Evolutionary conservation across 2,888 invertebrate species (phyloP).

Genomic region (Chelonus formosanus): DNA sequence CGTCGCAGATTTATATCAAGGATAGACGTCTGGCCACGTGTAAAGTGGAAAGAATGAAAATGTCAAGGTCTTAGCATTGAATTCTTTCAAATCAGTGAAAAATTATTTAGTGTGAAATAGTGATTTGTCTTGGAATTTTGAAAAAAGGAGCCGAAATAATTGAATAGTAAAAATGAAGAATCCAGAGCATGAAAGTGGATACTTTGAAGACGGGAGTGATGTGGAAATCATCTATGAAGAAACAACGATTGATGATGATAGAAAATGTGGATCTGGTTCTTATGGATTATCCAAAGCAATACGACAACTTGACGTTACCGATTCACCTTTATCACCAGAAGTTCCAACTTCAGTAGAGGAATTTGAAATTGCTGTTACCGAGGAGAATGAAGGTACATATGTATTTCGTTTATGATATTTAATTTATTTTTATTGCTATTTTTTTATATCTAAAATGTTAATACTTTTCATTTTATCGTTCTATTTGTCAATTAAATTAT

Average conservation of each 20-base stretch:
- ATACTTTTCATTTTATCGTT: too few species aligned
- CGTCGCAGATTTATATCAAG: too few species aligned
- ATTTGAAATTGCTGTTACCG: background rate
- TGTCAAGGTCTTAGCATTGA: conserved; percentile 17
- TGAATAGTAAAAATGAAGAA: conserved; percentile 51
- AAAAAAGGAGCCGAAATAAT: too few species aligned
- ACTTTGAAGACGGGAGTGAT: conserved; percentile 78
- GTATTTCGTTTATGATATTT: too few species aligned
- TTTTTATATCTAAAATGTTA: too few species aligned
- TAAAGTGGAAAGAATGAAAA: conserved; percentile 1
- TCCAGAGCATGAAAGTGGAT: conserved; percentile 83
- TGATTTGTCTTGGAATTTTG: too few species aligned
- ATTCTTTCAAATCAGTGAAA: too few species aligned
- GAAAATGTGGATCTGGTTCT: conserved; percentile 44
- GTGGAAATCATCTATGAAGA: conserved; percentile 51
- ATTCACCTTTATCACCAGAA: conserved; percentile 53
- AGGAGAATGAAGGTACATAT: conserved; percentile 43
- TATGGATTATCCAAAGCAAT: conserved; percentile 52
- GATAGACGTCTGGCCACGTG: too few species aligned
- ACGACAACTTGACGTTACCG: conserved; percentile 51
- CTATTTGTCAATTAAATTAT: too few species aligned
- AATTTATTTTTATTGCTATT: too few species aligned
- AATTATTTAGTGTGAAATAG: too few species aligned
- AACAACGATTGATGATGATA: conserved; percentile 37
- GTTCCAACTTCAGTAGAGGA: too few species aligned